These are phyloP conservation scores for Yponomeuta malinellus DNA, from an alignment of 2,888 invertebrate genomes.

Conservation along the genomic window DNA sequence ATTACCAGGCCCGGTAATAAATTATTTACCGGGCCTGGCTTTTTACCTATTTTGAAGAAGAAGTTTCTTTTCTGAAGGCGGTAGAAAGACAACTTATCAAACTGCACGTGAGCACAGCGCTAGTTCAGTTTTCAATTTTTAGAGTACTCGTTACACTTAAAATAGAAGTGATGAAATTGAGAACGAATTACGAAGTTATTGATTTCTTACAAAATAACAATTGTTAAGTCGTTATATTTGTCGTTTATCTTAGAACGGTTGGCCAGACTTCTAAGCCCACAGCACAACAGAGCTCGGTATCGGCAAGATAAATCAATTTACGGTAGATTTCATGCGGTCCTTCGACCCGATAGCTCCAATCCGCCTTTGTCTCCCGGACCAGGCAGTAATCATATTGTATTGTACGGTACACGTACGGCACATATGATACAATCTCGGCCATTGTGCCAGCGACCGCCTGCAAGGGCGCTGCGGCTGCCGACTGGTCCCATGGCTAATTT, in stretches of 20 bases:
- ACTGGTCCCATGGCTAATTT: neutral
- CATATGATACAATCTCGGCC: conserved; percentile 11
- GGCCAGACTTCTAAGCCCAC: neutral
- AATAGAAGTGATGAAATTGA: no score
- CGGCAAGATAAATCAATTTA: conserved; percentile 35
- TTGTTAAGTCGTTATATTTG: no score
- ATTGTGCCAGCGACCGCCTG: neutral
- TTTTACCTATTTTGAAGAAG: no score
- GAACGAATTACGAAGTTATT: no score
- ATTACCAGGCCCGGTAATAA: no score
- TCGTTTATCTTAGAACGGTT: neutral
- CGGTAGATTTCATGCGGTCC: conserved; percentile 26
- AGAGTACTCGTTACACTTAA: no score
- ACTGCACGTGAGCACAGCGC: no score
- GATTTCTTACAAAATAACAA: no score
- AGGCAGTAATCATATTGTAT: conserved; percentile 14
- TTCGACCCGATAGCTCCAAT: conserved; percentile 1
- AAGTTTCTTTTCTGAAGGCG: no score
- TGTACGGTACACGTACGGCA: conserved; percentile 17
- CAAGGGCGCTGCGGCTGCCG: neutral
- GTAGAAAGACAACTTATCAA: no score
- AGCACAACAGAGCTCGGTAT: conserved; percentile 2
- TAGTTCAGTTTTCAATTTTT: no score
- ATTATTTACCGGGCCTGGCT: no score
- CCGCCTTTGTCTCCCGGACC: conserved; percentile 15